These are phyloP conservation scores for Leptodirus hochenwartii DNA, from an alignment of 2,888 invertebrate species.

Conservation along the genomic window DNA sequence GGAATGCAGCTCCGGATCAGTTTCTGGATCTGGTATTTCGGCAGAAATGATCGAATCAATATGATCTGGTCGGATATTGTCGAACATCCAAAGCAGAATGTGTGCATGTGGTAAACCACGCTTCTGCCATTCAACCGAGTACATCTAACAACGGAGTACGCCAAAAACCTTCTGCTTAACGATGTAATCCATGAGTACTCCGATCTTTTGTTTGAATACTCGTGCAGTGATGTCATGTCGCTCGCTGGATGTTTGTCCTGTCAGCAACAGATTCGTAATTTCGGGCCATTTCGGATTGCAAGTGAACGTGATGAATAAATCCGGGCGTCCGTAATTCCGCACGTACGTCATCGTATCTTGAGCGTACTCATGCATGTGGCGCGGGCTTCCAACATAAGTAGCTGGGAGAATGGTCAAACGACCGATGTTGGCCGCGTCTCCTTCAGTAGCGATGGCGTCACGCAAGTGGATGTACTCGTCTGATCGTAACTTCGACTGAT, in stretches of 20 bases:
- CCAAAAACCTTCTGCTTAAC: conserved; percentile 16
- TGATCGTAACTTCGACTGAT: conserved; percentile 18
- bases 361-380: conserved; percentile 18
- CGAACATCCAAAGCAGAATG: conserved; percentile 17
- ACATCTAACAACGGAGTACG: conserved; percentile 16
- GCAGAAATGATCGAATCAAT: conserved; percentile 20
- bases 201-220: conserved; percentile 16
- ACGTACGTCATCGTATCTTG: conserved; percentile 21
- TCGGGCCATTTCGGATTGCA: conserved; percentile 18
- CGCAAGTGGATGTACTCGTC: conserved; percentile 22
- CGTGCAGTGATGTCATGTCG: conserved; percentile 16
- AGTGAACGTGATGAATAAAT: conserved; percentile 20
- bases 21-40: conserved; percentile 17
- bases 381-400: conserved; percentile 17
- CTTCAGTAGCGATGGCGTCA: conserved; percentile 17
- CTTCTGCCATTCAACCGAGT: conserved; percentile 18
- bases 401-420: conserved; percentile 16
- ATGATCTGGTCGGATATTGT: conserved; percentile 17
- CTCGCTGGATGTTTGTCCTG: too few relatives aligned
- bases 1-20: conserved; percentile 16
- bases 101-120: conserved; percentile 18
- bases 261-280: too few relatives aligned
- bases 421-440: conserved; percentile 14
- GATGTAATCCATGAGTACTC: conserved; percentile 13
- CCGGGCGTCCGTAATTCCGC: conserved; percentile 19